phyloP scores from a whole-genome alignment of 64 coral and sea anemone genomes.

The Anthopleura sola region DNA sequence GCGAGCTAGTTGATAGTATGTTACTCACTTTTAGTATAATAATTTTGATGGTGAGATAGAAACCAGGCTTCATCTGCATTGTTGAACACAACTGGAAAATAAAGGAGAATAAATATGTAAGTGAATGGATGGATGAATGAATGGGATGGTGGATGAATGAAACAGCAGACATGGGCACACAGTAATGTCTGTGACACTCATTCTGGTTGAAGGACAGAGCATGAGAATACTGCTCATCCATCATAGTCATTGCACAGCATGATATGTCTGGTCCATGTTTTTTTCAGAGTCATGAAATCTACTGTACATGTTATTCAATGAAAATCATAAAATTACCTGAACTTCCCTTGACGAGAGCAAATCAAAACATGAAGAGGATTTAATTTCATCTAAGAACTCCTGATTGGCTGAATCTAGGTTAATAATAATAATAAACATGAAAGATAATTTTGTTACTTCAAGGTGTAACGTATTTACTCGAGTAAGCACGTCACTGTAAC shows the following conservation, averaged over 20 bases:
- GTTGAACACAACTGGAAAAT: conserved; percentile 63
- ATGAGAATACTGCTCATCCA: too few relatives aligned
- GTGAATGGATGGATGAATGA: not conserved
- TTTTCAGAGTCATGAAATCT: too few relatives aligned
- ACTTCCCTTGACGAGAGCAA: conserved; percentile 15
- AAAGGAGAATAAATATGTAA: not conserved
- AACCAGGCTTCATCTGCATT: conserved; percentile 96
- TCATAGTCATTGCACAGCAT: too few relatives aligned
- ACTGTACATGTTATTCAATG: too few relatives aligned
- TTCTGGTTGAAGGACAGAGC: too few relatives aligned
- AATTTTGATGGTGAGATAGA: conserved; percentile 92
- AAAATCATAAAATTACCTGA: conserved; percentile 15
- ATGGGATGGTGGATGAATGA: not conserved
- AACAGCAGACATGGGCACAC: too few relatives aligned
- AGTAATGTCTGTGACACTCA: too few relatives aligned
- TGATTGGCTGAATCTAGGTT: conserved; percentile 13
- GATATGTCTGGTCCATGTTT: too few relatives aligned
- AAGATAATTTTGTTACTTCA: too few relatives aligned
- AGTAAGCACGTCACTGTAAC: too few relatives aligned
- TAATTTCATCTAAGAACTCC: conserved; percentile 23
- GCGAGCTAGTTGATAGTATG: not conserved
- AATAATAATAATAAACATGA: not conserved
- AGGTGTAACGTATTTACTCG: too few relatives aligned
- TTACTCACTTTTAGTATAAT: conserved; percentile 91
- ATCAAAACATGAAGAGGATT: conserved; percentile 10